These are phyloP conservation scores for Naso thynnoides DNA, from an alignment of 2,797 vertebrate species.

Conservation along the genomic window DNA sequence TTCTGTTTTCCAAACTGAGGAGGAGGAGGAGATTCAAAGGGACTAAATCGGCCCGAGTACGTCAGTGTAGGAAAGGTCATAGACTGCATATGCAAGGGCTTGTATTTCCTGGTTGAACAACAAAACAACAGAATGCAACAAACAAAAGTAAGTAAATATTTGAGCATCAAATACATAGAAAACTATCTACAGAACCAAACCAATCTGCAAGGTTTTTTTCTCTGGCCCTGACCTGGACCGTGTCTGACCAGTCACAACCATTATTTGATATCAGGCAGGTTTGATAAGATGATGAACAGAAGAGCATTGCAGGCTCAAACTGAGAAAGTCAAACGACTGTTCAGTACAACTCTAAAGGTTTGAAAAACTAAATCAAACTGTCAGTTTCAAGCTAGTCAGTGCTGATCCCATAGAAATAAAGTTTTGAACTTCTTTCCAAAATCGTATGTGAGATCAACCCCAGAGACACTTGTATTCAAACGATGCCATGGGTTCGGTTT, in stretches of 20 bases:
- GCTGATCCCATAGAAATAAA: too few species aligned
- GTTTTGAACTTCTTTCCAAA: background rate
- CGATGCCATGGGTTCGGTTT: conserved; percentile 57
- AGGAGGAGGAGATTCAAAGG: conserved; percentile 83
- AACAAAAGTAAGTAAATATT: conserved; percentile 4
- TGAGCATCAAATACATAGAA: background rate
- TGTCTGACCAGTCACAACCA: too few species aligned
- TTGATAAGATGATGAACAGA: too few species aligned
- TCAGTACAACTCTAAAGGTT: too few species aligned
- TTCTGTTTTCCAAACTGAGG: conserved; percentile 58
- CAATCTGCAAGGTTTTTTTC: too few species aligned
- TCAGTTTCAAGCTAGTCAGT: too few species aligned
- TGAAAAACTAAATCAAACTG: too few species aligned
- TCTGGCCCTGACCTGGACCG: too few species aligned
- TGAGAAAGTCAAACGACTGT: too few species aligned
- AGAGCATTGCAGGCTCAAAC: too few species aligned
- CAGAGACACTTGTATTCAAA: conserved; percentile 11
- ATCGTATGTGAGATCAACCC: background rate
- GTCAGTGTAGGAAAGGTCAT: conserved; percentile 86
- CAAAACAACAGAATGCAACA: conserved; percentile 17
- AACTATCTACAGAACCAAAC: too few species aligned
- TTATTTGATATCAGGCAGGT: too few species aligned
- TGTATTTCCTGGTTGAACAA: conserved; percentile 86
- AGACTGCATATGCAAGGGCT: conserved; percentile 88
- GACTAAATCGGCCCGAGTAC: conserved; percentile 85